Evolutionary conservation across 2,113 vertebrate genomes (phyloP).

Genomic region (Zosterops japonicus): DNA sequence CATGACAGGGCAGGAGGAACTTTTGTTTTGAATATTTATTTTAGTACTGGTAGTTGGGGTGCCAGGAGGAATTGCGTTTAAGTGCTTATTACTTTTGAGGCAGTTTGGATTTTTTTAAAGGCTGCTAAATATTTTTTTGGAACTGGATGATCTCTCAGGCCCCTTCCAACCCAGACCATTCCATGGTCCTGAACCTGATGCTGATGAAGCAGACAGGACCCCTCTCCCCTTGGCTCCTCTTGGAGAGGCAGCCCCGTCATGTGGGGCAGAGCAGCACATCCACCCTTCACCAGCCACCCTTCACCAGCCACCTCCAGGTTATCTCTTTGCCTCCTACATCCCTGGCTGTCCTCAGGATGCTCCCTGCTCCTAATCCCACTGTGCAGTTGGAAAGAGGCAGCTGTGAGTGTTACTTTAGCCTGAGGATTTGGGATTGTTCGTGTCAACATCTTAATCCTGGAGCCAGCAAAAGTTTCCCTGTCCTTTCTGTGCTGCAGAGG

Average conservation of each 20-base stretch:
- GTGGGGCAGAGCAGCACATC: neutral
- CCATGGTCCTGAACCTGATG: neutral
- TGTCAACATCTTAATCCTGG: neutral
- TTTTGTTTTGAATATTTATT: too few species aligned
- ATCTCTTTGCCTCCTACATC: neutral
- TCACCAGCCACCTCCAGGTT: neutral
- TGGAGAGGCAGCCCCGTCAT: rapidly evolving
- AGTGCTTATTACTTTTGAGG: too few species aligned
- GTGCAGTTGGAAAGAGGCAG: rapidly evolving
- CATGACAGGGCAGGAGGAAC: too few species aligned
- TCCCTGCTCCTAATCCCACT: neutral
- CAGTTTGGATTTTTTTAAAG: too few species aligned
- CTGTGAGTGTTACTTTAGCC: neutral
- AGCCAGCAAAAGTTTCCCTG: neutral
- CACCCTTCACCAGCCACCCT: neutral
- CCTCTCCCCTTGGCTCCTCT: neutral
- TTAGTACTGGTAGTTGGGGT: too few species aligned
- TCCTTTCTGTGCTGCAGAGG: neutral
- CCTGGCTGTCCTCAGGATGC: neutral
- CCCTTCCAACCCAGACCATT: neutral
- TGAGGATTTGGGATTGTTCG: neutral
- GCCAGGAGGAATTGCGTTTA: too few species aligned
- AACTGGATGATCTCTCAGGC: neutral
- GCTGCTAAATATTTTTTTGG: neutral
- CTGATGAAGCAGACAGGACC: neutral